These are phyloP conservation scores for Adelphocoris suturalis DNA, from an alignment of 2,888 invertebrate genomes.

Conservation along the genomic window DNA sequence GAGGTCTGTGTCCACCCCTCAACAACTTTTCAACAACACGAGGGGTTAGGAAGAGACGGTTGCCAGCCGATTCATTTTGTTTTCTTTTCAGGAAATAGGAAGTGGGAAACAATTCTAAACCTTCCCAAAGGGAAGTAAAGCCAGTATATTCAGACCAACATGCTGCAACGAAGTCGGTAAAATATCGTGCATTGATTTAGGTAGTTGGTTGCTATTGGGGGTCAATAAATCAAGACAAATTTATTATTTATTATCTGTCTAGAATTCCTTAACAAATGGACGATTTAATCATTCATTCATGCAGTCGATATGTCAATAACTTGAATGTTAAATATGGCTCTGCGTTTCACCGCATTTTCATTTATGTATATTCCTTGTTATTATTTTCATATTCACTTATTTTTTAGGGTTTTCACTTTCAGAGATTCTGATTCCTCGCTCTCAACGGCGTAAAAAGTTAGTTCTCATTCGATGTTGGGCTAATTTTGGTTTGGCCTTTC, in stretches of 20 bases:
- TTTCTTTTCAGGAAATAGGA: neutral
- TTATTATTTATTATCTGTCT: too few relatives aligned
- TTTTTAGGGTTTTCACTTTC: too few relatives aligned
- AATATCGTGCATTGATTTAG: neutral
- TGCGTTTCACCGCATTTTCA: too few relatives aligned
- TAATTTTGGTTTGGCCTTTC: too few relatives aligned
- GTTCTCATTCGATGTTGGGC: too few relatives aligned
- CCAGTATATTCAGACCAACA: neutral
- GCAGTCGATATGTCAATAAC: neutral
- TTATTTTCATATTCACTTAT: too few relatives aligned
- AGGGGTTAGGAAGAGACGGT: constrained; percentile 18
- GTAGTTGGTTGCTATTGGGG: too few relatives aligned
- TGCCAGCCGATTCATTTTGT: constrained; percentile 11
- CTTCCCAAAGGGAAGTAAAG: too few relatives aligned
- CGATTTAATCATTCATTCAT: neutral
- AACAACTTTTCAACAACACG: constrained; percentile 24
- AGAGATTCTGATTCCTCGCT: too few relatives aligned
- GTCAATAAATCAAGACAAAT: too few relatives aligned
- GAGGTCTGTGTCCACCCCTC: constrained; percentile 51
- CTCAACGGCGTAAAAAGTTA: too few relatives aligned
- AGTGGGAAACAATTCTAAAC: neutral
- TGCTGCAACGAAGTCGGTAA: neutral
- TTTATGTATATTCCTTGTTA: too few relatives aligned
- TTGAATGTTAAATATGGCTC: neutral
- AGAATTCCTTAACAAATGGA: neutral